Evolutionary conservation across 2,113 vertebrate genomes (phyloP), one percentile per base, ranked within the genome.

Genomic region (Glareola pratincola): DNA sequence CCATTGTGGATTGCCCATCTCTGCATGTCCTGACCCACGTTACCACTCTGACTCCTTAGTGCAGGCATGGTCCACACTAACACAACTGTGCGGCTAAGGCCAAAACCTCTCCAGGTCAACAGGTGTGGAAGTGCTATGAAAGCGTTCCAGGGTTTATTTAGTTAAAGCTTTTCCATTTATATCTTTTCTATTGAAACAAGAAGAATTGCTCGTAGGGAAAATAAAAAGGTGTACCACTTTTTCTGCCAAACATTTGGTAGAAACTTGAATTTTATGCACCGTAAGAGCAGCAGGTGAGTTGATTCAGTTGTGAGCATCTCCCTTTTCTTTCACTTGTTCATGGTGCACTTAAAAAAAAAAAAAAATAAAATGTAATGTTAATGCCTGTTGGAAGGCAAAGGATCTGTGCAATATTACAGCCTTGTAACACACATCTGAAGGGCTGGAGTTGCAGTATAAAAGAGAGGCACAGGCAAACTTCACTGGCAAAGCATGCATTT

Each of bases 401-500:
- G 62, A 59, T 92, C 75, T 87, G 43, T 88, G 92, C 81, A 48
- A 39, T n/a, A 14, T 92, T 92, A 74, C 73, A 85, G 63, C 76
- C 76, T 92, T 54, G 47, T 90, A 79, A 97, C 67, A 81, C 86
- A 89, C 64, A 95, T 91, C 34, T 54, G 88, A 96, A 91, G 62
- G 83, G 73, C 66, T 89, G 93, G 89, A 63, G 90, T n/a, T 97
- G 75, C 69, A 86, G 80, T 29, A 62, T 59, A 32, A 96, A 88
- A 94, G 85, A 91, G 92, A 97, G 81, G 82, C 89, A 89, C 78
- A 94, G 4, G 11, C 87, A 95, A 90, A 91, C 91, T 97, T 78
- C 82, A 56, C 94, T 98, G 97, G 97, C 97, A 98, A 96, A 96
- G 73, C 79, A 96, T 83, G 92, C 89, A 45, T 95, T 98, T 98